phyloP scores from a whole-genome alignment of 2,797 vertebrate genomes.

The Spea hammondii region DNA sequence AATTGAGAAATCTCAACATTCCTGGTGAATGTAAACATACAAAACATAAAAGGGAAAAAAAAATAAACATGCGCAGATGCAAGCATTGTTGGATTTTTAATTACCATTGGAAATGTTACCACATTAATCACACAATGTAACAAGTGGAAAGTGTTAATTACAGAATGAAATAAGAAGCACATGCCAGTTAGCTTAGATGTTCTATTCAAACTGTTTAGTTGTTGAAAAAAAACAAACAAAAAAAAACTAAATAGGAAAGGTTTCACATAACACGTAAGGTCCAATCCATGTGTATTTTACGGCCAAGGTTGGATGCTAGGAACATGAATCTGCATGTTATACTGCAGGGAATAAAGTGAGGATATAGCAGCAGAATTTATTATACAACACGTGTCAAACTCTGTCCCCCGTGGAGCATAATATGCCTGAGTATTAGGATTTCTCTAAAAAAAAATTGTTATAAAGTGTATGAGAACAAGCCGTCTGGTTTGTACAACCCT shows the following conservation, averaged over 20 bases:
- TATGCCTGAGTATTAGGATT: too few relatives aligned
- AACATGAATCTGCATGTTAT: background rate
- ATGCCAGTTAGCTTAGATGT: background rate
- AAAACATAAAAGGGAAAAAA: background rate
- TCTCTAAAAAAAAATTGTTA: too few relatives aligned
- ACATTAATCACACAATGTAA: slow-evolving; percentile 12
- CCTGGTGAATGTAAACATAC: too few relatives aligned
- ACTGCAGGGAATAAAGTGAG: background rate
- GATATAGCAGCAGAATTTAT: background rate
- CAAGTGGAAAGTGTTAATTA: slow-evolving; percentile 1
- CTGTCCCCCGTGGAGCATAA: too few relatives aligned
- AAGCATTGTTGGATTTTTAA: slow-evolving; percentile 19
- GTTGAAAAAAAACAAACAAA: too few relatives aligned
- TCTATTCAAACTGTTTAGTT: too few relatives aligned
- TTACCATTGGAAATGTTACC: background rate
- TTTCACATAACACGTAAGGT: too few relatives aligned
- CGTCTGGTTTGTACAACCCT: background rate
- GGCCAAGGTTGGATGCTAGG: background rate
- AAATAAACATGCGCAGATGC: background rate
- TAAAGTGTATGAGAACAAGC: too few relatives aligned
- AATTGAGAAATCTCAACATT: background rate
- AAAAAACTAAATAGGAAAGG: too few relatives aligned
- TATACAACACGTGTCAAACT: too few relatives aligned
- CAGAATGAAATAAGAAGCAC: background rate
- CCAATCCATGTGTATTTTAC: background rate